A percentile compares a stretch with the other conserved stretches of the same genome.
Conservation (phyloP, 2,888 invertebrate genomes). For the Himalopsyche tibetana region DNA sequence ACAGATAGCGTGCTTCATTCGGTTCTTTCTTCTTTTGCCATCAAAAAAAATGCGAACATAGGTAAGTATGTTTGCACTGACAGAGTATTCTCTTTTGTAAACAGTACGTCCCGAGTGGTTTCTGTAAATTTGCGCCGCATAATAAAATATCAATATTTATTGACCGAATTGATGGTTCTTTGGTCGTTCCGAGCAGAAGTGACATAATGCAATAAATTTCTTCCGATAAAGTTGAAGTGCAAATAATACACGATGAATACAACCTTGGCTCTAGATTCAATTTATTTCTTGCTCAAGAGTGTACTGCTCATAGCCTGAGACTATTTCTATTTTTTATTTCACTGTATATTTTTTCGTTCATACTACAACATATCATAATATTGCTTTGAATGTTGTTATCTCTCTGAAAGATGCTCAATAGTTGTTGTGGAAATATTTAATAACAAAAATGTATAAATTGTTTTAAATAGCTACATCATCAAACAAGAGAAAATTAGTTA, state of each 20-base stretch:
- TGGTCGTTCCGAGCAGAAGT: conserved; percentile 1
- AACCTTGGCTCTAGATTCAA: background rate
- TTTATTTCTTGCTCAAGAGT: background rate
- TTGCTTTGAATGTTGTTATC: too few relatives aligned
- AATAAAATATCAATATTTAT: conserved; percentile 42
- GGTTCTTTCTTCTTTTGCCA: background rate
- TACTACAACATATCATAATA: too few relatives aligned
- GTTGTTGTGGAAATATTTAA: too few relatives aligned
- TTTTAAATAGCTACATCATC: too few relatives aligned
- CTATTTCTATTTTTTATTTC: too few relatives aligned
- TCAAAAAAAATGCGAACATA: conserved; percentile 9
- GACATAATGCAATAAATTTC: background rate
- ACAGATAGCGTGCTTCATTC: conserved; percentile 18
- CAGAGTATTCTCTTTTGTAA: conserved; percentile 4
- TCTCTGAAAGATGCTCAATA: too few relatives aligned
- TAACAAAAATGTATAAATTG: too few relatives aligned
- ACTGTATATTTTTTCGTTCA: too few relatives aligned
- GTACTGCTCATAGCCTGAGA: too few relatives aligned
- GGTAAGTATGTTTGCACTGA: conserved; percentile 2
- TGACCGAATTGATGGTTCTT: conserved; percentile 20
- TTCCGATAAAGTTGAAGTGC: background rate
- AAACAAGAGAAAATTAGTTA: too few relatives aligned
- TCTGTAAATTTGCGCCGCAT: conserved; percentile 28
- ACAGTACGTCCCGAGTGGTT: conserved; percentile 42
- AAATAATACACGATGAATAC: background rate